Conservation (phyloP, 2,888 invertebrate species). For the Dolichomitus sp. region DNA sequence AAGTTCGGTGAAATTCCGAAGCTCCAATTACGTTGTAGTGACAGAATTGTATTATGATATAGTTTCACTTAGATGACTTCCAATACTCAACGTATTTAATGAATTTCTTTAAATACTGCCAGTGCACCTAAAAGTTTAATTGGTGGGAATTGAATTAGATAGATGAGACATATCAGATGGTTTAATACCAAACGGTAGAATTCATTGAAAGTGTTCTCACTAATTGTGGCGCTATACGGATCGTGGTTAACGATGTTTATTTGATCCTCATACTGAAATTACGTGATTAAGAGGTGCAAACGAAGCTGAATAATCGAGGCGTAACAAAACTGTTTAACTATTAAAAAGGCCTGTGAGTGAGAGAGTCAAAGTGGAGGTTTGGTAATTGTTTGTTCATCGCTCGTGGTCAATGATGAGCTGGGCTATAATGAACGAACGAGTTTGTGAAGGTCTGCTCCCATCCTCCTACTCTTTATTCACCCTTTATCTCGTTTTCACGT, state of each 20-base stretch:
- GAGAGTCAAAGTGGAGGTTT: not conserved
- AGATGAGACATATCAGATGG: too few relatives aligned
- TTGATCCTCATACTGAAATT: conserved; percentile 3
- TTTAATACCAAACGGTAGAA: not conserved
- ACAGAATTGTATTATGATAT: too few relatives aligned
- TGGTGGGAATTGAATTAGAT: too few relatives aligned
- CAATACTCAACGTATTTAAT: too few relatives aligned
- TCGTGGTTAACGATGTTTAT: not conserved
- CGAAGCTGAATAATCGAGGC: conserved; percentile 27
- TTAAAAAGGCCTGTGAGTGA: conserved; percentile 24
- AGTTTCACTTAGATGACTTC: too few relatives aligned
- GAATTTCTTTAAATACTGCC: too few relatives aligned
- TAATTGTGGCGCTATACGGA: not conserved
- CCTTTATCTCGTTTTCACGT: conserved; percentile 41
- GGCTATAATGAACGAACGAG: conserved; percentile 36
- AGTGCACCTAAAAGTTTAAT: too few relatives aligned
- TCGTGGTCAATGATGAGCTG: conserved; percentile 38
- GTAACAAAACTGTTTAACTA: conserved; percentile 24
- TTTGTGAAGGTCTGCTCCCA: not conserved
- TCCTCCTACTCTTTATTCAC: conserved; percentile 27
- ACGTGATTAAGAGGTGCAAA: conserved; percentile 15
- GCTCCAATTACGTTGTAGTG: too few relatives aligned
- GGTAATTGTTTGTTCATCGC: conserved; percentile 34
- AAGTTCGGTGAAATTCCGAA: too few relatives aligned
- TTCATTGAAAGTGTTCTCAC: not conserved